Evolutionary conservation across 2,888 invertebrate species (phyloP), one percentile per base, ranked within the genome.

Genomic region (Pegoplata infirma): DNA sequence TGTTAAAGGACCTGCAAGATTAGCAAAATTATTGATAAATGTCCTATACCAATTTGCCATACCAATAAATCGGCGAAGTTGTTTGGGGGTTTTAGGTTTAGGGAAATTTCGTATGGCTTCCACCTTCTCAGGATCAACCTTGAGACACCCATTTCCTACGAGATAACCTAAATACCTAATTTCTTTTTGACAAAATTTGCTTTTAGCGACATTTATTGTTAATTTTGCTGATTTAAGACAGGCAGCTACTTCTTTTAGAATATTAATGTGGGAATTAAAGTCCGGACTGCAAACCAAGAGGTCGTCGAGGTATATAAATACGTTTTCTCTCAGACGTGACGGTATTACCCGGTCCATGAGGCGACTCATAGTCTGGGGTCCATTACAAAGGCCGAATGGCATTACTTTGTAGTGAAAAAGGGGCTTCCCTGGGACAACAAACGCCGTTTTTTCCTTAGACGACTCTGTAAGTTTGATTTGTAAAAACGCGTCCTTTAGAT

Each of bases 391-490:
- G 0, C 67, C 67, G 14, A 67, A 67, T n/a, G 49, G 63, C 63
- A 63, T 82, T 10, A 80, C 80, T 8, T 44, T 69, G 21, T 71
- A 82, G 19, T 81, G 81, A 61, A 76, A 82, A 1, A 68, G 17
- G 0, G 71, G 71, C 14, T 53, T 71, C 4, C 71, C 61, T 19
- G 61, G 71, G 2, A 71, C 21, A 4, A 28, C 44, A 25, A 66
- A 46, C 5, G 53, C 66, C 0, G 17, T 66, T 40, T 63, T 40
- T 10, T 55, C 66, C 8, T 46, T 61, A 10, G 61, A 71, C 1
- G 28, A 10, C 10, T 61, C 44, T 1, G 51, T 61, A 3, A 71
- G 10, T 21, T 6, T 21, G 8, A 61, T 71, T 53, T 53, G 61
- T 3, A 61, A 40, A 17, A 61, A 71, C 23, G 56, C 49, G 23